Percentiles rank a stretch among this genome's conserved stretches.
Conservation (phyloP, 2,888 invertebrate species). For the Lycia hirtaria region DNA sequence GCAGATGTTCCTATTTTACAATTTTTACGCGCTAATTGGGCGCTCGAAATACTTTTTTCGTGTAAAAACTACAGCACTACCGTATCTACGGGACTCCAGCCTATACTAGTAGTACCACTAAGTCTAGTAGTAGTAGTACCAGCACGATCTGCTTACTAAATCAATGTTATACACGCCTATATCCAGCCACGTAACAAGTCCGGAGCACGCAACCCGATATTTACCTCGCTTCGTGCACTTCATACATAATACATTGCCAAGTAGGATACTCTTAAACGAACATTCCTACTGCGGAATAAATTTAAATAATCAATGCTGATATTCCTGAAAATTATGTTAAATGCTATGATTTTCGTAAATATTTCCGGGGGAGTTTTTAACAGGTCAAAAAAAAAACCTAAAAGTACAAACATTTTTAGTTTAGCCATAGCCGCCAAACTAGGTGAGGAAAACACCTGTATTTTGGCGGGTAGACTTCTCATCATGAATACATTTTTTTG, state of each 20-base stretch:
- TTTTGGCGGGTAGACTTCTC: too few relatives aligned
- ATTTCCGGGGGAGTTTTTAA: slow-evolving; percentile 4
- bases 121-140: slow-evolving; percentile 22
- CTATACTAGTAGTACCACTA: too few relatives aligned
- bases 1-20: too few relatives aligned
- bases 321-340: slow-evolving; percentile 36
- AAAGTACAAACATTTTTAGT: too few relatives aligned
- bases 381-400: not conserved
- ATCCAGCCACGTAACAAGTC: slow-evolving; percentile 63
- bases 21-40: too few relatives aligned
- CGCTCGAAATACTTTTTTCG: too few relatives aligned
- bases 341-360: slow-evolving; percentile 6
- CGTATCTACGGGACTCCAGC: too few relatives aligned
- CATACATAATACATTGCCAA: slow-evolving; percentile 57
- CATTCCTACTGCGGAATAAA: slow-evolving; percentile 43
- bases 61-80: too few relatives aligned
- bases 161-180: slow-evolving; percentile 47
- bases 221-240: slow-evolving; percentile 55
- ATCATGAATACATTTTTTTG: too few relatives aligned
- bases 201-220: slow-evolving; percentile 72
- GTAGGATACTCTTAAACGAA: slow-evolving; percentile 53
- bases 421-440: too few relatives aligned
- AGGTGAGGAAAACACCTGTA: too few relatives aligned
- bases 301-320: slow-evolving; percentile 45
- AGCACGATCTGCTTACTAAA: slow-evolving; percentile 41